These are phyloP conservation scores for Caenorhabditis sp. DNA, from an alignment of 2,888 invertebrate genomes.

Conservation along the genomic window DNA sequence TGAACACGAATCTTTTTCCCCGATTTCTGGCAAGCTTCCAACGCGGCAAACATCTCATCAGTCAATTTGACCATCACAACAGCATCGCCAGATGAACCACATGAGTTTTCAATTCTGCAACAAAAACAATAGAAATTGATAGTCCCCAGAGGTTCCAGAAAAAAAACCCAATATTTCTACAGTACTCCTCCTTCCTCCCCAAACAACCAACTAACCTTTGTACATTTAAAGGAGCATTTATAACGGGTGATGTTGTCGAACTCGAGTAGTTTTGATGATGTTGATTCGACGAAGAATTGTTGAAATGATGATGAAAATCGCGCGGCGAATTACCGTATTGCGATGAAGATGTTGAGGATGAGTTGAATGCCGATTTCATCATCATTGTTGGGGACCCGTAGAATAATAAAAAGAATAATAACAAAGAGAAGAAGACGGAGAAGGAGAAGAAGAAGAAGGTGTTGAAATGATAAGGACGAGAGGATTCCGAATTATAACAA, in stretches of 20 bases:
- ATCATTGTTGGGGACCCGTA: neutral
- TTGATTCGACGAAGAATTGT: neutral
- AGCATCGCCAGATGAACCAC: constrained; percentile 4
- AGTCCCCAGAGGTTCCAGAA: too few relatives aligned
- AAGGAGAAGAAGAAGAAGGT: too few relatives aligned
- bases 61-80: constrained; percentile 61
- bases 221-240: neutral
- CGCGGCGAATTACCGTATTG: neutral
- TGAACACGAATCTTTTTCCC: constrained; percentile 34
- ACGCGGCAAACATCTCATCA: constrained; percentile 60
- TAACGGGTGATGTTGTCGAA: too few relatives aligned
- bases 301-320: neutral
- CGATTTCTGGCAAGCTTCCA: constrained; percentile 35
- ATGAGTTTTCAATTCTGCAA: neutral
- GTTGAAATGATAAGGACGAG: too few relatives aligned
- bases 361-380: neutral
- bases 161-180: too few relatives aligned
- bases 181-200: neutral
- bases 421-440: too few relatives aligned
- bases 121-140: neutral
- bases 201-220: neutral
- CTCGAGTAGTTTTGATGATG: neutral
- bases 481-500: too few relatives aligned
- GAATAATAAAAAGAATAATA: too few relatives aligned
- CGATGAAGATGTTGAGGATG: neutral